A percentile compares a stretch with the other conserved stretches of the same genome.
phyloP scores from a whole-genome alignment of 2,888 invertebrate genomes.

The Drosophila phalerata region DNA sequence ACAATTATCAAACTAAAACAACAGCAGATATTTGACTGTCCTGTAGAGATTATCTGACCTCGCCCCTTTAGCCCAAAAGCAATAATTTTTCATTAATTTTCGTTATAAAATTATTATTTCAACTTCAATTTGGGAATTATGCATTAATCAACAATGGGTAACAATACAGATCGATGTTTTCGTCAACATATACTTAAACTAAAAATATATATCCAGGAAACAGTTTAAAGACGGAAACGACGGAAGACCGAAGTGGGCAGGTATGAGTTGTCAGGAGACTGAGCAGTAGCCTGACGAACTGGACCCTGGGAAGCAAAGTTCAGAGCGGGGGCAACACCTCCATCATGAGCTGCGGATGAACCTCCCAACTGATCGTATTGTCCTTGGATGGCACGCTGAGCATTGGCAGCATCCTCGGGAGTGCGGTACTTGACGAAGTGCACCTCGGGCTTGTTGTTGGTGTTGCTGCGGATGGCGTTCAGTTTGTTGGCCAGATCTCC shows the following conservation, averaged over 20 bases:
- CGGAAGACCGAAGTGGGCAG: slow-evolving; percentile 78
- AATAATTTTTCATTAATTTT: slow-evolving; percentile 15
- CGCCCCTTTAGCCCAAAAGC: neutral
- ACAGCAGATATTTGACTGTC: neutral
- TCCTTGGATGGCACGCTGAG: slow-evolving; percentile 77
- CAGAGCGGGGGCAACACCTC: slow-evolving; percentile 74
- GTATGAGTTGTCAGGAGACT: slow-evolving; percentile 63
- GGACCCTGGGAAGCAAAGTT: slow-evolving; percentile 79
- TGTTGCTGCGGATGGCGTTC: slow-evolving; percentile 62
- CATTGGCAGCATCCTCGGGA: slow-evolving; percentile 79
- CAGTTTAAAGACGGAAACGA: slow-evolving; percentile 64
- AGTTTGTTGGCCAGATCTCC: slow-evolving; percentile 70
- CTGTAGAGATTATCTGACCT: neutral
- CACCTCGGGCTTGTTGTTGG: slow-evolving; percentile 79
- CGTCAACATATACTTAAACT: slow-evolving; percentile 33
- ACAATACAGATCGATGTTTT: slow-evolving; percentile 40
- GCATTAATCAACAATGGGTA: slow-evolving; percentile 70
- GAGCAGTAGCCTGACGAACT: slow-evolving; percentile 50
- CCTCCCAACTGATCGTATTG: slow-evolving; percentile 79
- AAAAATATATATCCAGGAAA: slow-evolving; percentile 1
- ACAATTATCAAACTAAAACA: neutral
- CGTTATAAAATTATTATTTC: slow-evolving; percentile 53
- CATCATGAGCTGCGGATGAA: slow-evolving; percentile 63
- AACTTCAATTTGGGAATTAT: slow-evolving; percentile 42
- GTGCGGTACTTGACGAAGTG: slow-evolving; percentile 84